These are phyloP conservation scores for Epiperipatus broadwayi DNA, from an alignment of 2,888 invertebrate species.

Conservation along the genomic window DNA sequence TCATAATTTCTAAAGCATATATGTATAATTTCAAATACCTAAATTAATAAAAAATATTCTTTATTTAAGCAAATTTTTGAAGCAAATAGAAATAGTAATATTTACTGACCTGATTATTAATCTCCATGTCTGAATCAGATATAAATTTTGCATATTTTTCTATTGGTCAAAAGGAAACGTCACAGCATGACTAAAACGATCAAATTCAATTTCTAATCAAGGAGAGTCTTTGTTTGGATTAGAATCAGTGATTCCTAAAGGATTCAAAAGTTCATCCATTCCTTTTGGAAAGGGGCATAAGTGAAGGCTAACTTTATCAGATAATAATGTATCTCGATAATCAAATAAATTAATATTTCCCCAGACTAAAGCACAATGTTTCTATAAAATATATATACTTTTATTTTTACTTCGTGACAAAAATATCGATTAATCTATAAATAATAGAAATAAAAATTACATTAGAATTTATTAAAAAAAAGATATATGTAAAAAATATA, in stretches of 20 bases:
- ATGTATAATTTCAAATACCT: no score
- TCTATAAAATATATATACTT: conserved; percentile 23
- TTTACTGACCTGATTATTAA: no score
- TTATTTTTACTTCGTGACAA: no score
- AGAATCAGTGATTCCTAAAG: conserved; percentile 25
- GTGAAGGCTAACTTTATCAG: conserved; percentile 32
- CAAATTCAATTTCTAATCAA: conserved; percentile 33
- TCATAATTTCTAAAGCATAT: no score
- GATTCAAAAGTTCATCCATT: conserved; percentile 21
- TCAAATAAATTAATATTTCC: conserved; percentile 38
- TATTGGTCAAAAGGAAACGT: no score
- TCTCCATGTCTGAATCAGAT: conserved; percentile 11
- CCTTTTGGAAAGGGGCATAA: conserved; percentile 33
- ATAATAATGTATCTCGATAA: conserved; percentile 33
- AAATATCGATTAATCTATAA: no score
- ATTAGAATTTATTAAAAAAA: no score
- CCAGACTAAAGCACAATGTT: conserved; percentile 35
- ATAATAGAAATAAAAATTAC: no score
- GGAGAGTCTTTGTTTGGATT: conserved; percentile 32
- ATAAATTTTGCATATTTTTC: conserved; percentile 26
- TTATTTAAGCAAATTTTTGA: no score
- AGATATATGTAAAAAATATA: no score
- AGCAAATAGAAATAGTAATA: no score
- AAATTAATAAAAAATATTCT: no score
- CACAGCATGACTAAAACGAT: conserved; percentile 27